Percentiles rank a stretch among this genome's conserved stretches.
phyloP scores from a whole-genome alignment of 2,888 invertebrate species.

The Leucoptera coffeella region DNA sequence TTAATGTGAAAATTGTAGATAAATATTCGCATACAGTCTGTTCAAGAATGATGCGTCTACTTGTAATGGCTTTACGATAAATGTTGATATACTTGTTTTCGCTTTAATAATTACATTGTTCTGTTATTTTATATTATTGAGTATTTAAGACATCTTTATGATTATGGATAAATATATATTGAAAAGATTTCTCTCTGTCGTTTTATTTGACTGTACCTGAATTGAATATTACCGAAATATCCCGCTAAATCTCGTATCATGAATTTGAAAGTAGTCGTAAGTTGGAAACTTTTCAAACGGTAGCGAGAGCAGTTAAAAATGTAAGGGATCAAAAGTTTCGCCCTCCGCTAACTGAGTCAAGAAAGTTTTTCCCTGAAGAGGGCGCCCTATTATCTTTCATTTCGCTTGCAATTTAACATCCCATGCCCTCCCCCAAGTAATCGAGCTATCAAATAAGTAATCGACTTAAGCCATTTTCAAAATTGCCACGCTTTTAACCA shows the following conservation, averaged over 20 bases:
- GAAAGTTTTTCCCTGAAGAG: conserved; percentile 30
- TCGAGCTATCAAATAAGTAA: conserved; percentile 46
- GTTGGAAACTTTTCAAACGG: no score
- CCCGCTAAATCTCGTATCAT: no score
- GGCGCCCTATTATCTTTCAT: conserved; percentile 49
- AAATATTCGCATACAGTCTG: no score
- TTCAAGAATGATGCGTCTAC: no score
- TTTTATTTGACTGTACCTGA: no score
- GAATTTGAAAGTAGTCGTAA: no score
- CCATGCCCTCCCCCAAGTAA: conserved; percentile 23
- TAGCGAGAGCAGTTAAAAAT: no score
- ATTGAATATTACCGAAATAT: no score
- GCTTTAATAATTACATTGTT: conserved; percentile 43
- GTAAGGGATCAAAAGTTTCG: conserved; percentile 35
- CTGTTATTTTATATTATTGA: conserved; percentile 20
- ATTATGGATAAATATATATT: conserved; percentile 44
- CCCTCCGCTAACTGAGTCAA: conserved; percentile 20
- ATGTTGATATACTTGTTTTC: conserved; percentile 42
- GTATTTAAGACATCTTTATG: conserved; percentile 9
- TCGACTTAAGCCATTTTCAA: conserved; percentile 22
- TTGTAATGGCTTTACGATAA: conserved; percentile 8
- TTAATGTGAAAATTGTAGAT: no score
- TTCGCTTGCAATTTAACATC: conserved; percentile 50
- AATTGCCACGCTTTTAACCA: no score
- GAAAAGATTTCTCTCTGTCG: no score